Percentiles rank a stretch among this genome's conserved stretches.
Conservation (phyloP, 2,888 invertebrate genomes). For the Eudemis profundana region DNA sequence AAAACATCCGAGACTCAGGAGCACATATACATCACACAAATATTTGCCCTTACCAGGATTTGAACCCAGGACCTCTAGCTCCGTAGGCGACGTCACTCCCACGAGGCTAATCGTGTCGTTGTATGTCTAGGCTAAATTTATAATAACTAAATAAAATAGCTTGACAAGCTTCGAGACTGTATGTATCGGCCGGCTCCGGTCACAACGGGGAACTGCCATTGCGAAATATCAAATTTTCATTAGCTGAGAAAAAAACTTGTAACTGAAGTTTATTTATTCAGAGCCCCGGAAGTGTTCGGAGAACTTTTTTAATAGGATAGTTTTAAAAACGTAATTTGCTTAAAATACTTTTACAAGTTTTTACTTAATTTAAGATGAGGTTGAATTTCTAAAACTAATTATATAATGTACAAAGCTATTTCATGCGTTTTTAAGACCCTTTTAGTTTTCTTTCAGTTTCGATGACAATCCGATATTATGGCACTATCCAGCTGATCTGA, state of each 20-base stretch:
- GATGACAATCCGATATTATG: too few relatives aligned
- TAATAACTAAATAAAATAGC: constrained; percentile 4
- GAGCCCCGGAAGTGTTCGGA: constrained; percentile 35
- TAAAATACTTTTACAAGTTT: neutral
- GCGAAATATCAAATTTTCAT: constrained; percentile 62
- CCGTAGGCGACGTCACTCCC: too few relatives aligned
- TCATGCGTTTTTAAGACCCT: too few relatives aligned
- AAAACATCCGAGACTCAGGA: too few relatives aligned
- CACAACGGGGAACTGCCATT: constrained; percentile 48
- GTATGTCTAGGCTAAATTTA: too few relatives aligned
- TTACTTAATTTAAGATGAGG: too few relatives aligned
- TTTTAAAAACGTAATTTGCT: constrained; percentile 9
- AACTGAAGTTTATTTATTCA: constrained; percentile 56
- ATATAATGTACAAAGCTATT: neutral
- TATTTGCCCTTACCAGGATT: too few relatives aligned
- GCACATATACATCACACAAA: too few relatives aligned
- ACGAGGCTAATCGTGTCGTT: too few relatives aligned
- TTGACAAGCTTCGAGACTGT: neutral
- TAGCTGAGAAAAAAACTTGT: constrained; percentile 55
- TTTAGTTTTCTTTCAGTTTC: too few relatives aligned
- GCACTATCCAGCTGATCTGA: too few relatives aligned
- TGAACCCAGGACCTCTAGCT: too few relatives aligned
- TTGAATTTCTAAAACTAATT: neutral
- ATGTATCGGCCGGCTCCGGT: constrained; percentile 47
- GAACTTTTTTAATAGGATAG: constrained; percentile 21